Percentiles rank a stretch among this genome's conserved stretches.
phyloP scores from a whole-genome alignment of 2,797 vertebrate species.

The Malacoctenus gilli region DNA sequence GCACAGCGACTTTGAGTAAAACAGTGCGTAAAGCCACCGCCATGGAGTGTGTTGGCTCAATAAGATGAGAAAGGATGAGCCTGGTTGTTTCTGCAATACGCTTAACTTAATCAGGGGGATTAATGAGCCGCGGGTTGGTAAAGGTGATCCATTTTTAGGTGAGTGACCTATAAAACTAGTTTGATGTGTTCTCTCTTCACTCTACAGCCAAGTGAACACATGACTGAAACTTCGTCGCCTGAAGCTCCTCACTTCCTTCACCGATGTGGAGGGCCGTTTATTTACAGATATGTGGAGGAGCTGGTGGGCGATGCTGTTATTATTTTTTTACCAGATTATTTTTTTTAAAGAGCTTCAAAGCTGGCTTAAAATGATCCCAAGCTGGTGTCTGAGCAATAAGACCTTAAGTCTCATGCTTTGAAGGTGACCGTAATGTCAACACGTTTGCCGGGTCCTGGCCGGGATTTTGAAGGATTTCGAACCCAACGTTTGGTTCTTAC shows the following conservation, averaged over 20 bases:
- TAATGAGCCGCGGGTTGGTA: constrained; percentile 16
- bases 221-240: too few relatives aligned
- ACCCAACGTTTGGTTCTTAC: too few relatives aligned
- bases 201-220: background rate
- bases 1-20: too few relatives aligned
- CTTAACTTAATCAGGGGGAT: constrained; percentile 37
- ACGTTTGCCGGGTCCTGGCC: background rate
- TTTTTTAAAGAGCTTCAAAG: constrained; percentile 13
- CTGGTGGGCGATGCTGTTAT: too few relatives aligned
- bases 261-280: too few relatives aligned
- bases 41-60: constrained; percentile 18
- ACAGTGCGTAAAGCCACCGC: background rate
- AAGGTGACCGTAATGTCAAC: background rate
- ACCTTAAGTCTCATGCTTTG: constrained; percentile 2
- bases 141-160: constrained; percentile 36
- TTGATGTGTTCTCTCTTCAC: background rate
- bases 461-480: too few relatives aligned
- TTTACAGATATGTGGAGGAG: too few relatives aligned
- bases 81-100: constrained; percentile 25
- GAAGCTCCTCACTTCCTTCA: too few relatives aligned
- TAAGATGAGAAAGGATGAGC: constrained; percentile 26
- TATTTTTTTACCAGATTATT: too few relatives aligned
- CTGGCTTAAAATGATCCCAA: constrained; percentile 4
- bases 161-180: background rate
- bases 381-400: constrained; percentile 17